These are phyloP conservation scores for Phrynocephalus forsythii DNA, from an alignment of 2,797 vertebrate species.

Conservation along the genomic window DNA sequence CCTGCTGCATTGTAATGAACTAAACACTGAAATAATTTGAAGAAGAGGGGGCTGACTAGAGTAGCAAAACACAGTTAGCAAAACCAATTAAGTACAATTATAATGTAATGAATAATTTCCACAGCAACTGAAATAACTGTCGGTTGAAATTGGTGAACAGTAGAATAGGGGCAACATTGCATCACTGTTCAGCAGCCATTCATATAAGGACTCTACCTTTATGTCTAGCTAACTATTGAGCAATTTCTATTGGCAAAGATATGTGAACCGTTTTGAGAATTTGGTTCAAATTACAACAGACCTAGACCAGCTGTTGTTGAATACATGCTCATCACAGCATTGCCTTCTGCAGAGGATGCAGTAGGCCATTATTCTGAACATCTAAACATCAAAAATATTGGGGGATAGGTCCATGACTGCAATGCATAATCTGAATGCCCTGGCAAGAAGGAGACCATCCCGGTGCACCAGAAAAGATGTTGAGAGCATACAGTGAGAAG, in stretches of 20 bases:
- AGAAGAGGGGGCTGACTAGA: neutral
- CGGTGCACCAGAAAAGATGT: too few relatives aligned
- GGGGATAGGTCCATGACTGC: too few relatives aligned
- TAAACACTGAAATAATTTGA: neutral
- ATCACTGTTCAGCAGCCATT: neutral
- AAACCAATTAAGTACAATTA: too few relatives aligned
- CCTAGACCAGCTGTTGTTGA: neutral
- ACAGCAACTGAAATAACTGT: neutral
- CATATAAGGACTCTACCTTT: neutral
- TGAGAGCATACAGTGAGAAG: too few relatives aligned
- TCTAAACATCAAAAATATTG: too few relatives aligned
- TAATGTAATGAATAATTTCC: too few relatives aligned
- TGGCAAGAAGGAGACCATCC: too few relatives aligned
- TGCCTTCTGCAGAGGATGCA: too few relatives aligned
- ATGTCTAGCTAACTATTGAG: neutral
- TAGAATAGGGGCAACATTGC: neutral
- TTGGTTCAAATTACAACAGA: neutral
- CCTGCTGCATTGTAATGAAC: neutral
- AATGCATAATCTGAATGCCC: too few relatives aligned
- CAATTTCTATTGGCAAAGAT: neutral
- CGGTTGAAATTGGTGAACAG: neutral
- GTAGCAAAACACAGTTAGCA: too few relatives aligned
- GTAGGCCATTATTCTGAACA: too few relatives aligned
- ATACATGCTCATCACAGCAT: too few relatives aligned
- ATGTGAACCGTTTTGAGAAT: neutral